A percentile compares a stretch with the other conserved stretches of the same genome.
Evolutionary conservation across 2,113 vertebrate species (phyloP).

Genomic region (Camelus bactrianus): DNA sequence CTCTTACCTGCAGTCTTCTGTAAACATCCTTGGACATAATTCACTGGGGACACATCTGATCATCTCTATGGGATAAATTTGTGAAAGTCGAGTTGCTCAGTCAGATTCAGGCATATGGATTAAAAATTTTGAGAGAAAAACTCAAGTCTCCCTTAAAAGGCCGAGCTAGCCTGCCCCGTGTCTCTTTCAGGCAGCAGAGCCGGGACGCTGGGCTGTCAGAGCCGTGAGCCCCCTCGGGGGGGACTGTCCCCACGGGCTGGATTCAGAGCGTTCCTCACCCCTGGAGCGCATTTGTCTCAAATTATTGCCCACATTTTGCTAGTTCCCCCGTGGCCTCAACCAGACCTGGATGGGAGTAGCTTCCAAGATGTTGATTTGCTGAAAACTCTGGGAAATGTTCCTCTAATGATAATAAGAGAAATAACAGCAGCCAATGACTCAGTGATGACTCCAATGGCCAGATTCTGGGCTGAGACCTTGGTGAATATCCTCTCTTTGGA

Average conservation of each 20-base stretch:
- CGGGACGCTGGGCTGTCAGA: accelerated
- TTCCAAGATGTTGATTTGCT: background rate
- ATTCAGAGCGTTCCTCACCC: background rate
- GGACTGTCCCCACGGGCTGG: background rate
- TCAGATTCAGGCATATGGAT: background rate
- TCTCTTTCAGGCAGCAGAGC: background rate
- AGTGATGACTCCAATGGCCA: background rate
- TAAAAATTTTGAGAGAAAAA: background rate
- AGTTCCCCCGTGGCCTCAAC: background rate
- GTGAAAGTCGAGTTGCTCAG: background rate
- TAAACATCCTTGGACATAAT: background rate
- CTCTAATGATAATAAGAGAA: background rate
- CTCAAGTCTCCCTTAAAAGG: background rate
- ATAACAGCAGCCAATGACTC: background rate
- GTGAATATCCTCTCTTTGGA: background rate
- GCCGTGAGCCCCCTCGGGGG: no score
- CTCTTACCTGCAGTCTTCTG: background rate
- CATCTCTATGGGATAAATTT: background rate
- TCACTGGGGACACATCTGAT: background rate
- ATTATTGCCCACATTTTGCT: background rate
- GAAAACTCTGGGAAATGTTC: background rate
- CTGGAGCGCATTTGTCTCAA: background rate
- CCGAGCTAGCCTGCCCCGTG: accelerated
- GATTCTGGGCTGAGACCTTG: background rate
- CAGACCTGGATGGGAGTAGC: background rate